Evolutionary conservation across 2,888 invertebrate species (phyloP).

Genomic region (Callinectes sapidus): DNA sequence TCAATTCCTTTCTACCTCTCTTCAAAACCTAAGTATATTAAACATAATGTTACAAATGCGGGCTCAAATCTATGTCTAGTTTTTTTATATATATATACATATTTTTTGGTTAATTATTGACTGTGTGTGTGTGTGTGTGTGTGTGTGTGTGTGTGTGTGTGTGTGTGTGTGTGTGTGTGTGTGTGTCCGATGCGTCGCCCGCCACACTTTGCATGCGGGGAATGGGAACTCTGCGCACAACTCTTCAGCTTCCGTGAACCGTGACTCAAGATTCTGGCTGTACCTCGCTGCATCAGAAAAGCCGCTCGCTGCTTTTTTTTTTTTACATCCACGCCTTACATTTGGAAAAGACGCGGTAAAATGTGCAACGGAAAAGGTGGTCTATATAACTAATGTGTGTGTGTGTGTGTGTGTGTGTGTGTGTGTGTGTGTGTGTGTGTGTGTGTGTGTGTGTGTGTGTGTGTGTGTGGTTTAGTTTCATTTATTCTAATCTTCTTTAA

Average conservation of each 20-base stretch:
- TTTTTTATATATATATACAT: too few relatives aligned
- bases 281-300: neutral
- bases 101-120: neutral
- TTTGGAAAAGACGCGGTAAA: neutral
- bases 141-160: conserved; percentile 5
- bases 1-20: too few relatives aligned
- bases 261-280: neutral
- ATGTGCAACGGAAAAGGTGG: neutral
- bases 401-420: neutral
- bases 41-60: neutral
- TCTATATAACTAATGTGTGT: neutral
- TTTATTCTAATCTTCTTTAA: neutral
- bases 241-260: neutral
- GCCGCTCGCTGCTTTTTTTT: neutral
- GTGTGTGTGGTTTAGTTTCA: too few relatives aligned
- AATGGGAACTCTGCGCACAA: neutral
- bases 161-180: neutral
- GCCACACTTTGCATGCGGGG: neutral
- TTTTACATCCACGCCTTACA: neutral
- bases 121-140: neutral
- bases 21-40: neutral
- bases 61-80: neutral
- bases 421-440: neutral
- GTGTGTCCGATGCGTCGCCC: neutral
- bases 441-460: neutral